These are phyloP conservation scores for Microtus ochrogaster DNA, from an alignment of 2,113 vertebrate genomes.

Conservation along the genomic window DNA sequence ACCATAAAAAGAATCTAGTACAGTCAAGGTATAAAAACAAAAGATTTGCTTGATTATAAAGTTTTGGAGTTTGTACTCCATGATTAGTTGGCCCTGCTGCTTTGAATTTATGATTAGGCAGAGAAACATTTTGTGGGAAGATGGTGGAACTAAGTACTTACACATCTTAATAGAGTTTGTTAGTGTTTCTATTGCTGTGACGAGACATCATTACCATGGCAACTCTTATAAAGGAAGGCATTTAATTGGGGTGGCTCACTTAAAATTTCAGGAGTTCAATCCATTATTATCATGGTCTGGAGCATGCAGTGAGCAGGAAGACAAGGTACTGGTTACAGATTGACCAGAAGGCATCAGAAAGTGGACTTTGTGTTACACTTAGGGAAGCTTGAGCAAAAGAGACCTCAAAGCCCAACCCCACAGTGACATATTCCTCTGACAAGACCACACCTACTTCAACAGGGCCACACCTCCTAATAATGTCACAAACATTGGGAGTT, in stretches of 20 bases:
- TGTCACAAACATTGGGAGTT: rapidly evolving
- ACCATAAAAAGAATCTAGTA: not conserved
- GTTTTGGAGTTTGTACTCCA: not conserved
- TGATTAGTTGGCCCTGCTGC: not conserved
- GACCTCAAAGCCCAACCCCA: not conserved
- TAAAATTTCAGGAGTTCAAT: not conserved
- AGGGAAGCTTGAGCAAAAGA: not conserved
- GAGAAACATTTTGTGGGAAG: too few relatives aligned
- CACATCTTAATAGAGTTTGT: not conserved
- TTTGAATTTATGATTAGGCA: not conserved
- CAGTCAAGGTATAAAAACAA: not conserved
- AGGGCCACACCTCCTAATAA: too few relatives aligned
- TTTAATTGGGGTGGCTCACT: not conserved
- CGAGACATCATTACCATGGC: not conserved
- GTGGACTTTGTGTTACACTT: not conserved
- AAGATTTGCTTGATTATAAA: not conserved
- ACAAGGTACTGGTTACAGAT: not conserved
- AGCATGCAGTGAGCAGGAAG: not conserved
- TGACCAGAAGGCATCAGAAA: not conserved
- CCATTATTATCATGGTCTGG: not conserved
- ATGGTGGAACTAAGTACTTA: rapidly evolving
- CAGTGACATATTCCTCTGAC: not conserved
- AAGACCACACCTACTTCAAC: not conserved
- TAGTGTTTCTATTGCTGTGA: not conserved
- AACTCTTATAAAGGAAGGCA: not conserved